Base-by-base conservation (phyloP, 2,888 invertebrate species). In the Chymomyza caudatula region DNA sequence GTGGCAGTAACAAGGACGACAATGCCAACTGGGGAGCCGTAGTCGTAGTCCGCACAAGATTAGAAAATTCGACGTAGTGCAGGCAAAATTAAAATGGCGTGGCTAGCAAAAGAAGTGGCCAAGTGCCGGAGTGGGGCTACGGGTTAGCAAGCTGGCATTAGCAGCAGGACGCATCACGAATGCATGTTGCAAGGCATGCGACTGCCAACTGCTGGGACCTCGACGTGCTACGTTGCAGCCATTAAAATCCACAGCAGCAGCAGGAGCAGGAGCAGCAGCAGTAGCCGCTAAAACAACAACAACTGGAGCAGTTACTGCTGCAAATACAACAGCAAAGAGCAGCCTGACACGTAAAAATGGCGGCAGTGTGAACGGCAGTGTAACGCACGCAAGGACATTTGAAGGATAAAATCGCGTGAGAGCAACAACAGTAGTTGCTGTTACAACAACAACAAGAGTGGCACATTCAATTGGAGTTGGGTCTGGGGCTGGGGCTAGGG, bases 321-420 rank as follows among this genome's bases (percentile, higher is more conserved):
- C 20, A 20, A 13, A 19, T 8, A 20, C 19, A 20, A 20, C 42
- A 42, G 23, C 23, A 15, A 1, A 15, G 25, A 42, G 64, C 58
- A 62, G 66, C 60, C 73, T 64, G 68, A 67, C 71, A 74, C 76
- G 70, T 76, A 76, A 75, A 75, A 73, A 65, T 65, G 67, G 68
- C 75, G 76, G 75, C 63, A 67, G 64, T 71, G 73, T 61, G 75
- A 62, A 67, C 62, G 70, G 75, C 71, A 63, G 68, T 85, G 74
- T 73, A 78, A 76, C 84, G 78, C 87, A 88, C 86, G 86, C 87
- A 87, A 87, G 88, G 87, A 87, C 87, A 88, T 88, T 86, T 88
- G 86, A 87, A 87, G 87, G 87, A 87, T 88, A 86, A 84, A 83
- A 80, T 87, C 83, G 87, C 78, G 78, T 82, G 85, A 74, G 75